Percentiles rank a stretch among this genome's conserved stretches.
phyloP scores from a whole-genome alignment of 1,140 invertebrate genomes.

The Bombyx mori region DNA sequence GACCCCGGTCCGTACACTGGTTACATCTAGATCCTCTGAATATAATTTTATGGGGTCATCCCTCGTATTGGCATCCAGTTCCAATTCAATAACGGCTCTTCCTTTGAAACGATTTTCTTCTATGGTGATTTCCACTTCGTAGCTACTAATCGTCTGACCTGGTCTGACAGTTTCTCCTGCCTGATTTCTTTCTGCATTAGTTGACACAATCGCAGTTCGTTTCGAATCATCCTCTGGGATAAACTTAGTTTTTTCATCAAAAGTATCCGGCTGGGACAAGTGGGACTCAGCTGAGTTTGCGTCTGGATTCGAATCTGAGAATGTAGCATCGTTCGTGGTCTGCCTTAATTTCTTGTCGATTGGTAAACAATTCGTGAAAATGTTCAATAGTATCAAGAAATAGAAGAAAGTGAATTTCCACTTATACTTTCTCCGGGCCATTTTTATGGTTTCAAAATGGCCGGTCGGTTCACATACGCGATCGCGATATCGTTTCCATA shows the following conservation, averaged over 20 bases:
- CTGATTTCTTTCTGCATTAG: slow-evolving; percentile 7
- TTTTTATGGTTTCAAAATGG: slow-evolving; percentile 30
- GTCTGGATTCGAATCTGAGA: background rate
- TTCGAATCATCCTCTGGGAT: background rate
- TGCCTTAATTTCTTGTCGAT: slow-evolving; percentile 8
- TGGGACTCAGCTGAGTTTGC: too few species aligned
- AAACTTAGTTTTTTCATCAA: background rate
- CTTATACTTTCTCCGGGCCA: slow-evolving; percentile 40
- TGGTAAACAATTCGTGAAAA: slow-evolving; percentile 25
- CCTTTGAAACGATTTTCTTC: slow-evolving; percentile 32
- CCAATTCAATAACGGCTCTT: slow-evolving; percentile 32
- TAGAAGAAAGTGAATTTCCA: slow-evolving; percentile 29
- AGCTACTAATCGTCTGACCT: slow-evolving; percentile 29
- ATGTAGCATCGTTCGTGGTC: background rate
- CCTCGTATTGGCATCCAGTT: slow-evolving; percentile 22
- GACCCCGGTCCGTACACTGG: slow-evolving; percentile 28
- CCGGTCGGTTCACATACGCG: slow-evolving; percentile 18
- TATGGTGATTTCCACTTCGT: slow-evolving; percentile 29
- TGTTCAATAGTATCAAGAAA: slow-evolving; percentile 20
- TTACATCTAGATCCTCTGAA: slow-evolving; percentile 23
- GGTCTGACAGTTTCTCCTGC: slow-evolving; percentile 23
- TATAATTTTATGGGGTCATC: slow-evolving; percentile 32
- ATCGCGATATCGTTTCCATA: slow-evolving; percentile 20
- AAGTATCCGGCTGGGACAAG: background rate
- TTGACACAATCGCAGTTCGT: background rate